Base-by-base conservation (phyloP, 2,113 vertebrate genomes). In the Pungitius pungitius region DNA sequence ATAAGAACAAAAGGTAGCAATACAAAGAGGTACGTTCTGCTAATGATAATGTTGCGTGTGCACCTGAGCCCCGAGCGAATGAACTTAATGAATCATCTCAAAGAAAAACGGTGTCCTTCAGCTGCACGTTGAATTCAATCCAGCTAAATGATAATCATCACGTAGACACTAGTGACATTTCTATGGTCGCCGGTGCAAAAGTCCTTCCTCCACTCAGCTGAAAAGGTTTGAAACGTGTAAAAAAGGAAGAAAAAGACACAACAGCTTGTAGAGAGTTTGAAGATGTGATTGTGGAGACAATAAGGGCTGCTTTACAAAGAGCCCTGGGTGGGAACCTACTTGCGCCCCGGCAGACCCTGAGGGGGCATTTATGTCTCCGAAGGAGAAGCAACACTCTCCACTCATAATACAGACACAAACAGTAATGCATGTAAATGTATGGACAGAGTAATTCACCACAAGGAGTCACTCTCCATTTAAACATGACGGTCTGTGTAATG, bases 401-500 rank as follows among this genome's bases (percentile, higher is more conserved):
- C 40, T 58, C 43, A 13, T 40, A 67, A 3, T 49, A 49, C 57
- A 69, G 39, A 82, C 72, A 88, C 61, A 81, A 78, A 74, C 65
- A 52, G 68, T 84, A 74, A 73, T 80, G 61, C 54, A 88, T 75
- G 77, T 64, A 66, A 74, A 73, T 80, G 61, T 57, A 88, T 75
- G 77, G 68, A 66, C 52, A 59, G 20, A 73, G 77, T 68, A 40
- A 76, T 73, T 64, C 35, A 74, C 71, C 67, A 65, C n/a, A 54
- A 73, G 54, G 54, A 84, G 73, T 49, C 82, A 81, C 73, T 83
- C 66, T 75, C 78, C 77, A 78, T 85, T 87, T 86, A 47, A 75
- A 83, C 64, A 82, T 79, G 83, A 87, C 83, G 67, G 76, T 43
- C 72, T 68, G 68, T 81, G 62, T 83, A 83, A 82, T 81, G 77